A percentile compares a stretch with the other conserved stretches of the same genome.
These are phyloP conservation scores for Steatocranus sp. DNA, from an alignment of 2,797 vertebrate genomes.

Conservation along the genomic window DNA sequence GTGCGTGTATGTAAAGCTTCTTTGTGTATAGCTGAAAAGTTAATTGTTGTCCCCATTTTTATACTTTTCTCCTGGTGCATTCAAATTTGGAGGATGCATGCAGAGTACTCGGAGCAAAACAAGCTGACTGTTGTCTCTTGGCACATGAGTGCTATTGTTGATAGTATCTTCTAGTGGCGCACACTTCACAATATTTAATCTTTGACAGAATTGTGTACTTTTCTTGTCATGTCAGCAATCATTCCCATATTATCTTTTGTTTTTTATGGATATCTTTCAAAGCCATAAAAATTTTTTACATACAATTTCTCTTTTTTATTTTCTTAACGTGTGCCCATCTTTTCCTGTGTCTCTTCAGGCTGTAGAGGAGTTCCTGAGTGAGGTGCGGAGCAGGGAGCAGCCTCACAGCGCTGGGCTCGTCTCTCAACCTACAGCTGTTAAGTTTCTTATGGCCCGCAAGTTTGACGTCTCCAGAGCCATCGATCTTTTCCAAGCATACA, in stretches of 20 bases:
- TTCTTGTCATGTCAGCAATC: background rate
- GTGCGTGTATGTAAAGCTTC: background rate
- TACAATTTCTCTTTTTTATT: background rate
- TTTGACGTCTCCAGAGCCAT: conserved; percentile 83
- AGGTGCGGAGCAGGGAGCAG: conserved; percentile 77
- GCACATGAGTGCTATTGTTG: background rate
- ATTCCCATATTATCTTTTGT: background rate
- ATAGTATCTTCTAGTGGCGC: background rate
- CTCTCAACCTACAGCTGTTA: conserved; percentile 81
- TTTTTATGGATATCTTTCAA: background rate
- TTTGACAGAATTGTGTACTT: background rate
- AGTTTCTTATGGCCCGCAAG: conserved; percentile 86
- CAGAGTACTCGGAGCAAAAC: background rate
- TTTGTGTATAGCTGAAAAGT: background rate
- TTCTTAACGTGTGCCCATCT: background rate
- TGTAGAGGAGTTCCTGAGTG: conserved; percentile 81
- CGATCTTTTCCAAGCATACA: conserved; percentile 83
- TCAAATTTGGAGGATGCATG: conserved; percentile 1
- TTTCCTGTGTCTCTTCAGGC: conserved; percentile 51
- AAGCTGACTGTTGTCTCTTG: conserved; percentile 5
- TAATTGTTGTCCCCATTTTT: background rate
- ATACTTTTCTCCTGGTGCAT: background rate
- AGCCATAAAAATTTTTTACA: background rate
- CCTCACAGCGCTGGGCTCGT: conserved; percentile 78
- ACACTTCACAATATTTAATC: background rate